These are phyloP conservation scores for Danionella dracula DNA, from an alignment of 2,797 vertebrate genomes.

Conservation along the genomic window DNA sequence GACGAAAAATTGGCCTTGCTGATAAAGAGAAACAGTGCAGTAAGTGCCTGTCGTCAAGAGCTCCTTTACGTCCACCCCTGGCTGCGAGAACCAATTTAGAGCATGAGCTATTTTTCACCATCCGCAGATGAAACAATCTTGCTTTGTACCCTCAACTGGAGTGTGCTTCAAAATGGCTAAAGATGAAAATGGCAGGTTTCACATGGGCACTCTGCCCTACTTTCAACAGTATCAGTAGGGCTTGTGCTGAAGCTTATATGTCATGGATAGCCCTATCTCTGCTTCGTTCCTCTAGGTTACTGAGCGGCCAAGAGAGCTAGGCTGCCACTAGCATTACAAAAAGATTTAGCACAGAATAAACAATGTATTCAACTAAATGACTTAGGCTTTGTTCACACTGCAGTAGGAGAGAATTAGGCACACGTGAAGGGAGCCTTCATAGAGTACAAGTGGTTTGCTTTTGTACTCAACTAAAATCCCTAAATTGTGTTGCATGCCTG, in stretches of 20 bases:
- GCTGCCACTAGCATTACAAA: constrained; percentile 2
- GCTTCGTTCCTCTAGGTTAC: constrained; percentile 22
- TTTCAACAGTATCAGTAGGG: constrained; percentile 21
- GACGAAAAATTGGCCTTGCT: not conserved
- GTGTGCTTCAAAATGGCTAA: constrained; percentile 37
- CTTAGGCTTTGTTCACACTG: constrained; percentile 5
- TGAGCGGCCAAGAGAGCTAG: not conserved
- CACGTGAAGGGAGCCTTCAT: constrained; percentile 9
- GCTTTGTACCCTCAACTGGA: constrained; percentile 38
- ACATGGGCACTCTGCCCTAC: constrained; percentile 32
- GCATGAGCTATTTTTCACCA: constrained; percentile 21
- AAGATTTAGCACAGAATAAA: not conserved
- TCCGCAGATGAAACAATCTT: constrained; percentile 39
- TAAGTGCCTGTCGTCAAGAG: constrained; percentile 25
- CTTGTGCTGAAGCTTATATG: constrained; percentile 29
- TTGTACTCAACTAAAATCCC: too few species aligned
- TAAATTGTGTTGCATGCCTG: too few species aligned
- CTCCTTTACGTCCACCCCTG: constrained; percentile 11
- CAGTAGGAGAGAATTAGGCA: constrained; percentile 6
- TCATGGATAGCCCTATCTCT: constrained; percentile 8
- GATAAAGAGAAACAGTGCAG: constrained; percentile 7
- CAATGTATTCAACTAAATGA: constrained; percentile 5
- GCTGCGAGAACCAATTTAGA: constrained; percentile 40
- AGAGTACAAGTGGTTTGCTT: not conserved
- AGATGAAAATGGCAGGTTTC: constrained; percentile 46